Evolutionary conservation across 2,113 vertebrate species (phyloP).

Genomic region (Gymnarchus niloticus): DNA sequence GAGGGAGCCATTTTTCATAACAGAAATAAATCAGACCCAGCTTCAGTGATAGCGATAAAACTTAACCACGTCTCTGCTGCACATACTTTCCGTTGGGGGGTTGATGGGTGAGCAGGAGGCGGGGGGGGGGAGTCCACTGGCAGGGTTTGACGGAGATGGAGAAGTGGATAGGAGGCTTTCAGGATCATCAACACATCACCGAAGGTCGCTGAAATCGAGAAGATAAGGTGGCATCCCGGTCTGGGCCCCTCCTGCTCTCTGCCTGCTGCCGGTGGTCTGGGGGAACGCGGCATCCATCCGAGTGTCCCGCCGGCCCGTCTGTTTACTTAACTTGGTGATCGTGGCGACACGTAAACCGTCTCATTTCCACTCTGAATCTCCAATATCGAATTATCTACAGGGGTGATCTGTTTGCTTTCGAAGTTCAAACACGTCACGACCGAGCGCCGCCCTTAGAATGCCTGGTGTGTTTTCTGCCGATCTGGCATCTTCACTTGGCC

Average conservation of each 20-base stretch:
- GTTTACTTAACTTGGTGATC: background rate
- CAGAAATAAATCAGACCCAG: conserved; percentile 19
- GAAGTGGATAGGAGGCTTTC: background rate
- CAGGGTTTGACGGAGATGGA: background rate
- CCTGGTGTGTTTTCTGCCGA: background rate
- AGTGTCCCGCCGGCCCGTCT: too few relatives aligned
- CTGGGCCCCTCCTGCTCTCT: too few relatives aligned
- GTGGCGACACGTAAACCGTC: background rate
- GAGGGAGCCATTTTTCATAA: background rate
- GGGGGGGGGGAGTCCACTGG: conserved; percentile 7
- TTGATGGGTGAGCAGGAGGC: conserved; percentile 25
- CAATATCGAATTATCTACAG: background rate
- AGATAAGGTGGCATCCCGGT: background rate
- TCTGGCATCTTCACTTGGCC: too few relatives aligned
- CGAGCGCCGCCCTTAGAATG: background rate
- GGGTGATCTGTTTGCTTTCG: background rate
- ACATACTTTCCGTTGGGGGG: conserved; percentile 50
- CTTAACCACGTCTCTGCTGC: conserved; percentile 38
- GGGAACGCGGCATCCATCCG: too few relatives aligned
- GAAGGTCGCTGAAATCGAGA: background rate
- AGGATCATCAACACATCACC: background rate
- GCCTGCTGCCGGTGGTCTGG: too few relatives aligned
- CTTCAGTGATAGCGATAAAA: conserved; percentile 36
- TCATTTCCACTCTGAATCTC: background rate
- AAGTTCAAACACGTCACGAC: too few relatives aligned